Conservation (phyloP, 1,140 invertebrate genomes). For the Sogatella furcifera region DNA sequence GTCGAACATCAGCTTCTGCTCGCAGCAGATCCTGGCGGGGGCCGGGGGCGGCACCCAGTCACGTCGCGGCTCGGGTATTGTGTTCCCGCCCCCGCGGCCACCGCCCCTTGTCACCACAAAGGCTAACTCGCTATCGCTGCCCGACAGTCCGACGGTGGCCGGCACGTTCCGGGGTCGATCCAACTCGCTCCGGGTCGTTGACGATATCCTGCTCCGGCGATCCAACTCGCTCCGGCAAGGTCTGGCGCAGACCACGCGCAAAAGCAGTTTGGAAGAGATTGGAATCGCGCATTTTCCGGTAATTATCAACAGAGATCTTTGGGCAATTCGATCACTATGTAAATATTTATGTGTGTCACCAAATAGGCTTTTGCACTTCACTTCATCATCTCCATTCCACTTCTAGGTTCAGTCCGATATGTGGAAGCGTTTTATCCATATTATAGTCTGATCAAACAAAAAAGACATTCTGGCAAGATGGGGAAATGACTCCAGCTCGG, state of each 20-base stretch:
- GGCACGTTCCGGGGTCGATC: slow-evolving; percentile 51
- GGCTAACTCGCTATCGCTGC: slow-evolving; percentile 76
- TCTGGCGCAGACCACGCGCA: slow-evolving; percentile 47
- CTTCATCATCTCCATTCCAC: too few relatives aligned
- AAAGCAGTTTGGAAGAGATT: slow-evolving; percentile 76
- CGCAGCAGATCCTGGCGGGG: slow-evolving; percentile 45
- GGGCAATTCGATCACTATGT: background rate
- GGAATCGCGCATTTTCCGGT: slow-evolving; percentile 34
- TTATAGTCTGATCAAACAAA: too few relatives aligned
- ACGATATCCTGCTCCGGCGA: slow-evolving; percentile 69
- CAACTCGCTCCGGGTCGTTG: slow-evolving; percentile 71
- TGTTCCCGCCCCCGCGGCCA: slow-evolving; percentile 42
- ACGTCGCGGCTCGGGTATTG: slow-evolving; percentile 40
- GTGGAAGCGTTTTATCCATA: too few relatives aligned
- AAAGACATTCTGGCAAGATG: too few relatives aligned
- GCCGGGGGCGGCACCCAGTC: slow-evolving; percentile 37
- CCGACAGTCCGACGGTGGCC: slow-evolving; percentile 47
- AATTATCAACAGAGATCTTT: background rate
- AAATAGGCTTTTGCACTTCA: too few relatives aligned
- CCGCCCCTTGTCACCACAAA: slow-evolving; percentile 69
- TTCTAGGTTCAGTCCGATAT: too few relatives aligned
- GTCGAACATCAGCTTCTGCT: slow-evolving; percentile 82
- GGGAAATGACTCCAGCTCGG: too few relatives aligned
- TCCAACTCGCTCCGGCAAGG: slow-evolving; percentile 76
- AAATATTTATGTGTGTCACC: too few relatives aligned